These are phyloP conservation scores for Apis laboriosa DNA, from an alignment of 1,140 invertebrate species.

Conservation along the genomic window DNA sequence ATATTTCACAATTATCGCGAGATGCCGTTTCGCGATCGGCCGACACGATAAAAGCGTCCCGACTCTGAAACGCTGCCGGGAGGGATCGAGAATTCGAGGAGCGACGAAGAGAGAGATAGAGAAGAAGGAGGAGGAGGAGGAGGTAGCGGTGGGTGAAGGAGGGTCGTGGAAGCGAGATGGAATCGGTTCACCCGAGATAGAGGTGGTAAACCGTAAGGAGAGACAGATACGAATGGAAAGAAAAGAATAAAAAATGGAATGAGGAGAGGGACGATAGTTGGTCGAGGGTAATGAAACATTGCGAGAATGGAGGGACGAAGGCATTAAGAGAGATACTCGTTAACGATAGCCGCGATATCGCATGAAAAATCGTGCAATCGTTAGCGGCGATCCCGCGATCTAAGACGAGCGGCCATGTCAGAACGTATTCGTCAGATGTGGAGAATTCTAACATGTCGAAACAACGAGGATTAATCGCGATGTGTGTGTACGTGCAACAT, in stretches of 20 bases:
- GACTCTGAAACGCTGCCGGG: constrained; percentile 52
- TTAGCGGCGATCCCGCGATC: constrained; percentile 46
- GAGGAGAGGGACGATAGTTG: neutral
- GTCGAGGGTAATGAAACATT: constrained; percentile 1
- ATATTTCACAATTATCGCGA: constrained; percentile 74
- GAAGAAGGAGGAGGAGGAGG: constrained; percentile 17
- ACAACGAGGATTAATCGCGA: neutral
- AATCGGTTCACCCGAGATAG: neutral
- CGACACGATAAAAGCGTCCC: constrained; percentile 52
- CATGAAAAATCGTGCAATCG: constrained; percentile 60
- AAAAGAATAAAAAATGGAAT: constrained; percentile 24
- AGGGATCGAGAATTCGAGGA: neutral
- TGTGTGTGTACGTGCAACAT: neutral
- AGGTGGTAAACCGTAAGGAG: constrained; percentile 14
- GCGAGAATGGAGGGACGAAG: neutral
- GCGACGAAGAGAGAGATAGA: constrained; percentile 8
- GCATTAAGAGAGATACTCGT: constrained; percentile 56
- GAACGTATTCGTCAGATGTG: constrained; percentile 47
- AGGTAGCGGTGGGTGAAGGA: neutral
- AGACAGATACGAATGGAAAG: constrained; percentile 30
- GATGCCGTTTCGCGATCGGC: constrained; percentile 61
- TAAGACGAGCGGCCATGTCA: constrained; percentile 42
- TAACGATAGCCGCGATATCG: constrained; percentile 60
- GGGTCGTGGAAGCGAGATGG: neutral
- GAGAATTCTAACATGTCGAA: constrained; percentile 49